Base-by-base conservation (phyloP, 2,797 vertebrate genomes). In the Enteromius thamalakanensis region DNA sequence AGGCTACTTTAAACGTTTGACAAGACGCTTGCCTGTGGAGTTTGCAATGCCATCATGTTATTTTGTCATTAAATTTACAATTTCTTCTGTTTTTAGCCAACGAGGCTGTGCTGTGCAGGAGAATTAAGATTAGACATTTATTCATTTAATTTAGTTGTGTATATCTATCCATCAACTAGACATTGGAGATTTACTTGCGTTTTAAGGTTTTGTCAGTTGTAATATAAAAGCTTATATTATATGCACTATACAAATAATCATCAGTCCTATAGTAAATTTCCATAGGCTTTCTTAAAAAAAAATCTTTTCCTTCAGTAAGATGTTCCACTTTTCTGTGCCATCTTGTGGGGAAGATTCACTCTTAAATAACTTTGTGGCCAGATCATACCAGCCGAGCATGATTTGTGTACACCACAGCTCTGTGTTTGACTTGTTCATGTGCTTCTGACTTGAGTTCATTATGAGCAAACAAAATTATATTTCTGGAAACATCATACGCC, bases 351-450 rank as follows among this genome's bases (percentile, higher is more conserved):
- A 47, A 17, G 34, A 21, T 70, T 32, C 3, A 19, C 29, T 23
- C 29, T 4, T 34, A 74, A 51, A 69, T 51, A 49, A 81, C 68
- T 42, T 37, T 47, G 26, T 81, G 53, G 55, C 19, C 62, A 80
- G 21, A 47, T 62, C 19, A 53, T 40, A 29, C 40, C 23, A 60
- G 21, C 17, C 32, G 55, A 47, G 14, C 21, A 81, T 74, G 55
- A 51, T 34, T 32, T 34, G 17, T 32, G 67, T 42, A 62, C 11
- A 58, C 19, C 51, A 62, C 53, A 34, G 26, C 17, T n/a, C 53
- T 47, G 53, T 47, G 17, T 14, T 62, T 64, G 69, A 49, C 32
- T 42, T 69, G 65, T 69, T 53, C 51, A 7, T 60, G 69, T 62
- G 53, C 1, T 9, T 72, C 23, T 34, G 26, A 72, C 12, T 71